These are phyloP conservation scores for Phyllopteryx taeniolatus DNA, from an alignment of 2,113 vertebrate species.

Conservation along the genomic window DNA sequence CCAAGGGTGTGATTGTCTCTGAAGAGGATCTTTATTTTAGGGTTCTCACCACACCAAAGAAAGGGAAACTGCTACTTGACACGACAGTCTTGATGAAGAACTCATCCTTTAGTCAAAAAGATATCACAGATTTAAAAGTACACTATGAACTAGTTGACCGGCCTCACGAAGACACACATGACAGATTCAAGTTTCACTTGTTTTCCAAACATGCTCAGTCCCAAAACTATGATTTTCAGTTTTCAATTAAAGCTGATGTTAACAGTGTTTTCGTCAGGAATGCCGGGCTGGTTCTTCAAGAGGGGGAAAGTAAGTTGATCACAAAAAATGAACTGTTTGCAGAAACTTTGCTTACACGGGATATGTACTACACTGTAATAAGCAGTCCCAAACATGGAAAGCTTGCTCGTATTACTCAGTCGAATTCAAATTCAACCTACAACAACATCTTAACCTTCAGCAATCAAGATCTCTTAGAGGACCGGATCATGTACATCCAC, in stretches of 20 bases:
- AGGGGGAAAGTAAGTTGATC: conserved; percentile 86
- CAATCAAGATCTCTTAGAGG: conserved; percentile 75
- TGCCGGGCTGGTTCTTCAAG: conserved; percentile 75
- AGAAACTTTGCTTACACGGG: conserved; percentile 75
- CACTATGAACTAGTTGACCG: conserved; percentile 76
- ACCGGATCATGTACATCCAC: conserved; percentile 83
- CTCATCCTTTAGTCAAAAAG: conserved; percentile 81
- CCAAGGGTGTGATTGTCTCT: conserved; percentile 63
- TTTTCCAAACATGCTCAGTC: conserved; percentile 81
- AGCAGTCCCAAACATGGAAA: conserved; percentile 80
- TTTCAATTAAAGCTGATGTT: conserved; percentile 80
- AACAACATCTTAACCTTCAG: conserved; percentile 77
- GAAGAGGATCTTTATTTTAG: conserved; percentile 79
- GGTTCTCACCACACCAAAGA: conserved; percentile 76
- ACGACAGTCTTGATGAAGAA: conserved; percentile 71
- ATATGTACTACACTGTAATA: conserved; percentile 78
- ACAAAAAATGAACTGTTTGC: conserved; percentile 79
- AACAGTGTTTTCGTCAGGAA: conserved; percentile 79
- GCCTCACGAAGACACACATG: conserved; percentile 70
- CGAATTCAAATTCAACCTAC: conserved; percentile 70
- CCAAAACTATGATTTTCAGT: conserved; percentile 74
- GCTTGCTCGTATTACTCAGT: conserved; percentile 75
- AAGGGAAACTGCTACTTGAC: conserved; percentile 79
- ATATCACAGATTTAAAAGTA: conserved; percentile 74
- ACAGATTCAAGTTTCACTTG: conserved; percentile 82